Base-by-base conservation (phyloP, 2,888 invertebrate genomes). In the Erebia palarica region DNA sequence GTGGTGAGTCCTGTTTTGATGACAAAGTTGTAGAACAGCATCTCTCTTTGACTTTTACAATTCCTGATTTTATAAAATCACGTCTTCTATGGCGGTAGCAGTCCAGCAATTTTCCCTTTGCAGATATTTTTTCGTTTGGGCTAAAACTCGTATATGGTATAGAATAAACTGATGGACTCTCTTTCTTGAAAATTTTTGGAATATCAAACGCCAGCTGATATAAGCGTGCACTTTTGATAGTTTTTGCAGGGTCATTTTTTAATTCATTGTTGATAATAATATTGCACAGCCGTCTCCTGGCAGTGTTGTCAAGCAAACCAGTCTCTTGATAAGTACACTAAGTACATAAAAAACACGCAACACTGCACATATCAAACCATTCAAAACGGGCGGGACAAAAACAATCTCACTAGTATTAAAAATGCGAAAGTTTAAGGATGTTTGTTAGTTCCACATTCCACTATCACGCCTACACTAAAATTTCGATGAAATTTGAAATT, bases 111-210 rank as follows among this genome's bases (percentile, higher is more conserved):
- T 53, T 53, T 53, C 53, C n/a, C 16, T 53, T 53, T 53, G 16
- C 53, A 53, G 53, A 53, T 16, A 53, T 53, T 53, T 53, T 53
- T 53, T 53, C n/a, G 53, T 53, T 53, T 53, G 16, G 53, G 53
- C 53, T 53, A 53, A 53, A 53, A 53, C 53, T 53, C 16, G 53
- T 53, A 53, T 53, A 53, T 53, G 53, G 53, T 53, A 53, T 53
- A 53, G 16, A 53, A 53, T 53, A 53, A 53, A 53, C 53, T n/a
- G 53, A 53, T 53, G 53, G 53, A 53, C 53, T 53, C 53, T 53
- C 53, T 53, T 53, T 53, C 53, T 53, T 53, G 53, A 53, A 53
- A 53, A 53, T 53, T 53, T 53, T 53, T 53, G 53, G 53, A 53
- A 53, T 53, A 53, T 53, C 53, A 53, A 53, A n/a, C 16, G 53